phyloP scores from a whole-genome alignment of 2,113 vertebrate genomes.

The Arizona elegans region DNA sequence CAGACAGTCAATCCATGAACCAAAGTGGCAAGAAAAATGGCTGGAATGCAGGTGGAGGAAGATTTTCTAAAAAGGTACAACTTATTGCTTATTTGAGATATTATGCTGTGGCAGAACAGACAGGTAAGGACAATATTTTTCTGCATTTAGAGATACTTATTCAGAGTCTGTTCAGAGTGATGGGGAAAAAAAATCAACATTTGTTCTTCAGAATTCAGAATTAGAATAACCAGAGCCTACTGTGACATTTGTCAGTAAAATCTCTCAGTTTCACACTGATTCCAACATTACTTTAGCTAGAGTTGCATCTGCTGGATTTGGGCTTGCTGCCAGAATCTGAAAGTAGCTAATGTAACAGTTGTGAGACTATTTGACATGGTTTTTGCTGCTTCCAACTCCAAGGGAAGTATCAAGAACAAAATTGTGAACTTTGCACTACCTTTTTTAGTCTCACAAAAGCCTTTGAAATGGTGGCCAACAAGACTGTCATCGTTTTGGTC shows the following conservation, averaged over 20 bases:
- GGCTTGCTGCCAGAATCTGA: neutral
- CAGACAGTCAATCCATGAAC: neutral
- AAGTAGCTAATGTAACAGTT: neutral
- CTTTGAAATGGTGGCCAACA: too few relatives aligned
- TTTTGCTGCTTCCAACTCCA: neutral
- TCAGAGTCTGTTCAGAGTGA: neutral
- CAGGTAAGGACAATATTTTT: neutral
- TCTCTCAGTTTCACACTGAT: neutral
- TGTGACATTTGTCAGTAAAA: neutral
- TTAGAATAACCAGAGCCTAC: neutral
- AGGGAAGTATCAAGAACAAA: neutral
- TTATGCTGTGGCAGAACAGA: neutral
- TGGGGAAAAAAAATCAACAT: neutral
- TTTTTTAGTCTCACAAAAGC: neutral
- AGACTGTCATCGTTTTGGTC: neutral
- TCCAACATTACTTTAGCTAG: neutral
- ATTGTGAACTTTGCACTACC: neutral
- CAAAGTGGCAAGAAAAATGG: neutral
- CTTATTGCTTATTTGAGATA: neutral
- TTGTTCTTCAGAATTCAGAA: neutral
- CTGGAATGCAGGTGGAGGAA: neutral
- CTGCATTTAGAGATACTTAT: neutral
- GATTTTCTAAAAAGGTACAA: neutral
- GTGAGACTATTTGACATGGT: neutral
- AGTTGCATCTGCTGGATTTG: neutral